Evolutionary conservation across 2,113 vertebrate species (phyloP).

Genomic region (Chamaea fasciata): DNA sequence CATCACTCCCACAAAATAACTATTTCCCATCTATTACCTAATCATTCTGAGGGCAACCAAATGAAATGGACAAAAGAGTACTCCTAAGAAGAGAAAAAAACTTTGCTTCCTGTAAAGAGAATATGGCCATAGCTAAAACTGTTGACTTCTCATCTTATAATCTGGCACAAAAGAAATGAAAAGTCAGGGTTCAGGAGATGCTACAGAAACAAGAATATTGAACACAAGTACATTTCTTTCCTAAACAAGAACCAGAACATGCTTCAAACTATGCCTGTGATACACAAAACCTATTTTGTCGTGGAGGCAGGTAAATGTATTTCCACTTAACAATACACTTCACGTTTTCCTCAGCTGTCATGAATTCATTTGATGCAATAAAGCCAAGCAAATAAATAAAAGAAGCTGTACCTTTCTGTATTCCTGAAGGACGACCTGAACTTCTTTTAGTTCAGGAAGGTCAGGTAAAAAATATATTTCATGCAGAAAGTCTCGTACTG

Average conservation of each 20-base stretch:
- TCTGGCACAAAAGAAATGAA: not conserved
- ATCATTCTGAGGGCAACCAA: not conserved
- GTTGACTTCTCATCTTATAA: not conserved
- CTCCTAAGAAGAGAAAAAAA: not conserved
- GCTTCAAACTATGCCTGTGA: not conserved
- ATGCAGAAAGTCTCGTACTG: slow-evolving; percentile 93
- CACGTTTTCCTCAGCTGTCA: not conserved
- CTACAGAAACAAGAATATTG: not conserved
- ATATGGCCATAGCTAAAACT: not conserved
- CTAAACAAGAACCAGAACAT: not conserved
- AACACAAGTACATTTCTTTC: not conserved
- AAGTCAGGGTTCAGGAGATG: not conserved
- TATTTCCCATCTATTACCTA: not conserved
- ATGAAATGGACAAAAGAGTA: not conserved
- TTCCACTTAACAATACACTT: not conserved
- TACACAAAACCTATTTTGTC: not conserved
- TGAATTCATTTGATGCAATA: not conserved
- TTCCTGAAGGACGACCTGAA: slow-evolving; percentile 90
- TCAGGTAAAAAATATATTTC: slow-evolving; percentile 98
- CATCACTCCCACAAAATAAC: not conserved
- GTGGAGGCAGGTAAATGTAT: not conserved
- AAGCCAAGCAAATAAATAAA: not conserved
- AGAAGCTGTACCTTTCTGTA: slow-evolving; percentile 85
- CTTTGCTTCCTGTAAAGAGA: not conserved
- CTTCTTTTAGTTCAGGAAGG: slow-evolving; percentile 88